Evolutionary conservation across 2,888 invertebrate genomes (phyloP), one percentile per base, ranked within the genome.

Genomic region (Alsophila aescularia): DNA sequence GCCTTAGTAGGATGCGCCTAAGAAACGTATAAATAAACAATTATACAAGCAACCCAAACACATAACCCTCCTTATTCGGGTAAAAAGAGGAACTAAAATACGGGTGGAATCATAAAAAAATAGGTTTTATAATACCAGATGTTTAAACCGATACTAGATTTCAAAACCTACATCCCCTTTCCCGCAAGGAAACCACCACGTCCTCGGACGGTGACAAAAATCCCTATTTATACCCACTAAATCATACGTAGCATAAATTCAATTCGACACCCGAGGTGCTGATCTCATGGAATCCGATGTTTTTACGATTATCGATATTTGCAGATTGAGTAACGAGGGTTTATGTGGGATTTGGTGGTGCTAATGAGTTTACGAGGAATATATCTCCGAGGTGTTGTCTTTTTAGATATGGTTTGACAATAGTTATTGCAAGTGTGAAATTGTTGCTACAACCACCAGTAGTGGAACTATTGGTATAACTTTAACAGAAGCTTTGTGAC

Each of bases 211-310:
- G 27, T 36, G 53, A 58, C 67, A 54, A 58, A 66, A 72, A 76
- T 74, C 75, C 70, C 70, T 81, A 81, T 85, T 81, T 81, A 82
- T 79, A 75, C 67, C 71, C 69, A 67, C 70, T 79, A 84, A 82
- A 86, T 84, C 85, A 85, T 79, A 73, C 72, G 76, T 72, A 75
- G 77, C 70, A 69, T 77, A 82, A 84, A 85, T 85, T 85, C 80
- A 84, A 86, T 87, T 79, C 77, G 72, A 68, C 70, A 67, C 75
- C 73, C 69, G 69, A 70, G 69, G 73, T 69, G 71, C 56, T 55
- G 55, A 64, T 57, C n/a, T n/a, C 52, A 43, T 37, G 59, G 56
- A 51, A 36, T 49, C 42, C 52, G 54, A 62, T 58, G 58, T 60
- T 62, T 60, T 62, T 58, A 60, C 61, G 60, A 60, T 60, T 56